Percentiles rank a stretch among this genome's conserved stretches.
Conservation (phyloP, 2,113 vertebrate genomes). For the Cyprinodon tularosa region DNA sequence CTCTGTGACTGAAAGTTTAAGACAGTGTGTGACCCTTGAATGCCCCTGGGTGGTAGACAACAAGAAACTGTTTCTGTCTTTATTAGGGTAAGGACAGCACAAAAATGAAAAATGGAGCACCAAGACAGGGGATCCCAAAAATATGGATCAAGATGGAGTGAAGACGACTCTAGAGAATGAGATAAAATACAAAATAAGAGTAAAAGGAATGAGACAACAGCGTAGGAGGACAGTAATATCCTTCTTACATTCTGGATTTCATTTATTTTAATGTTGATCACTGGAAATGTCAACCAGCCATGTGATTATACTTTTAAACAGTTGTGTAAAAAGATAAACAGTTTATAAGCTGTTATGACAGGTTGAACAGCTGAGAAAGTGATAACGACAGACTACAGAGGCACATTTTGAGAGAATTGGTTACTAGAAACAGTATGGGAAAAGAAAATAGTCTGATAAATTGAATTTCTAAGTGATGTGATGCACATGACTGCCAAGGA, state of each 20-base stretch:
- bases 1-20: background rate
- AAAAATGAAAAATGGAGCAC: conserved; percentile 50
- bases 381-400: background rate
- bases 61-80: conserved; percentile 46
- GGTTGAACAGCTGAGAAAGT: background rate
- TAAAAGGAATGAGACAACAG: conserved; percentile 26
- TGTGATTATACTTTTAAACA: background rate
- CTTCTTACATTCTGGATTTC: conserved; percentile 11
- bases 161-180: conserved; percentile 42
- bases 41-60: conserved; percentile 43
- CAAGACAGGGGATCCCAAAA: conserved; percentile 52
- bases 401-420: background rate
- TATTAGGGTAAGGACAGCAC: conserved; percentile 35
- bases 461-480: background rate
- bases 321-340: background rate
- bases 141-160: conserved; percentile 8
- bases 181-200: conserved; percentile 21
- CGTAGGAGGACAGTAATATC: background rate
- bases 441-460: background rate
- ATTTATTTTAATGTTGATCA: background rate
- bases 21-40: conserved; percentile 1
- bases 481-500: background rate
- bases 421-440: background rate
- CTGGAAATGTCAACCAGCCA: background rate
- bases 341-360: background rate